Base-by-base conservation (phyloP, 2,113 vertebrate species). In the Hippocampus barbouri region DNA sequence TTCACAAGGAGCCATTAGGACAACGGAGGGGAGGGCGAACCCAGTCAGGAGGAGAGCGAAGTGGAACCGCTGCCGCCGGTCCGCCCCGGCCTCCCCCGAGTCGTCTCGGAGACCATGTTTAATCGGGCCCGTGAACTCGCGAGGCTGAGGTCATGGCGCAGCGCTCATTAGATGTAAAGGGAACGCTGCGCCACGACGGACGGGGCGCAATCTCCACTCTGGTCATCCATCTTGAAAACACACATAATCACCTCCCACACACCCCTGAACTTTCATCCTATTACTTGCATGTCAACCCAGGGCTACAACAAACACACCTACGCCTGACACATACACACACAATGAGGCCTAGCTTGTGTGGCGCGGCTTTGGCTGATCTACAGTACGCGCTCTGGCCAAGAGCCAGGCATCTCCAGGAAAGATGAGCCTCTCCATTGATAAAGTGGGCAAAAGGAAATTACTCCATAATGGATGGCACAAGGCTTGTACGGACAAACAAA, bases 141-240 rank as follows among this genome's bases (percentile, higher is more conserved):
- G 86, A 84, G 86, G 78, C 87, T 87, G 85, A 90, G 90, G 91
- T 92, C 91, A 91, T 79, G 84, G 64, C 79, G 61, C 75, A 82
- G 80, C 82, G 83, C 90, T 91, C 90, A 90, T 92, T 92, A 91
- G 81, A 85, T 86, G 83, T 87, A 85, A 89, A 89, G 87, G 90
- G 88, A 85, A 81, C 83, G 77, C 83, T 79, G 86, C 77, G 79
- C 76, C 79, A 83, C 79, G 78, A 87, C 89, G 85, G 85, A 90
- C 83, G 20, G 85, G 87, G 86, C 76, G 83, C 87, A 89, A 89
- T 91, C 85, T 87, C 86, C 86, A 83, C 84, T 81, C 84, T 56
- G 73, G 83, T 88, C 89, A 91, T 89, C 88, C 84, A 88, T 91
- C 87, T 90, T 86, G 86, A 89, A 88, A 90, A 90, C 78, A 89